Evolutionary conservation across 2,113 vertebrate species (phyloP).

Genomic region (Scomber colias): DNA sequence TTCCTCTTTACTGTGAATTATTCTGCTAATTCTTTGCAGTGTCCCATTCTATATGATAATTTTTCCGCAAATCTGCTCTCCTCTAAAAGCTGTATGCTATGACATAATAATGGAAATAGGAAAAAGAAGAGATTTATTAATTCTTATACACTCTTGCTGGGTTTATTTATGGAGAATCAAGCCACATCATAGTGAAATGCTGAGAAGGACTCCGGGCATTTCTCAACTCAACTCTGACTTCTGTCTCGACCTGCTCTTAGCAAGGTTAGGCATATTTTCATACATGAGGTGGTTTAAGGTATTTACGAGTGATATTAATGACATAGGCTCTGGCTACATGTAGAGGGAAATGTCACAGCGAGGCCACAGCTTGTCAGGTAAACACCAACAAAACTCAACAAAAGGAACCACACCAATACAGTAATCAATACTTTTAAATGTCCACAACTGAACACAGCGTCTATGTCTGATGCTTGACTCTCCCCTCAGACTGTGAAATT

Average conservation of each 20-base stretch:
- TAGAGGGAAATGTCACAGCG: background rate
- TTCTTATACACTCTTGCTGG: background rate
- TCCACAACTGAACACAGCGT: background rate
- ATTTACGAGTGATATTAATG: background rate
- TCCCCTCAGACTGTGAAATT: background rate
- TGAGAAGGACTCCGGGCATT: background rate
- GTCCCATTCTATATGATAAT: background rate
- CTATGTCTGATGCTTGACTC: background rate
- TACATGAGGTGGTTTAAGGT: background rate
- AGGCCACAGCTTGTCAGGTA: constrained; percentile 2
- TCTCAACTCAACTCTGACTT: background rate
- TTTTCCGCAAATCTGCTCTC: constrained; percentile 17
- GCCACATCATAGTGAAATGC: background rate
- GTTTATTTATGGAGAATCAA: background rate
- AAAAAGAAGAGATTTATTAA: background rate
- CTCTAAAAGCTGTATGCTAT: background rate
- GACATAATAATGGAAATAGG: background rate
- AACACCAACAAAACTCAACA: background rate
- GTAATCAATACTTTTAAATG: background rate
- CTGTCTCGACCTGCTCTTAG: background rate
- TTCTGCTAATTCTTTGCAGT: constrained; percentile 18
- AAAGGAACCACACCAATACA: background rate
- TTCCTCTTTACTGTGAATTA: constrained; percentile 14
- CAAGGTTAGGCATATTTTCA: background rate
- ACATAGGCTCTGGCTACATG: background rate